phyloP scores from a whole-genome alignment of 1,140 invertebrate species.

The Neotoxoptera formosana region DNA sequence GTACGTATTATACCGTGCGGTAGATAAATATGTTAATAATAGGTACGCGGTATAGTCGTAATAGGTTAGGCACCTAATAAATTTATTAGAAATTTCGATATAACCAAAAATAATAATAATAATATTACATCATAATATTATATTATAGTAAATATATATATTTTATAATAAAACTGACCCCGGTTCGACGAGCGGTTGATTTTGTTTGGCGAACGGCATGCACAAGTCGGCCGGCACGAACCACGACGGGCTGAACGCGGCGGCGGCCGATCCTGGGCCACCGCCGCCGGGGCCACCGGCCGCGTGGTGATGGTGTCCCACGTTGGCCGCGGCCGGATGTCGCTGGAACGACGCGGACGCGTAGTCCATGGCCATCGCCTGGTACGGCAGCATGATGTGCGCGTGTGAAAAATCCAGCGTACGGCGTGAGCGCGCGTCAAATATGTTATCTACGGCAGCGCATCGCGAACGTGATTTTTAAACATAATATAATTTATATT shows the following conservation, averaged over 20 bases:
- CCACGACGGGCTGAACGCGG: slow-evolving; percentile 86
- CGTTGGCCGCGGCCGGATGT: slow-evolving; percentile 68
- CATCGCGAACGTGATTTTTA: slow-evolving; percentile 10
- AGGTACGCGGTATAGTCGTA: background rate
- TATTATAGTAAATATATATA: no score
- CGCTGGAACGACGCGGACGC: slow-evolving; percentile 75
- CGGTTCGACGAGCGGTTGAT: slow-evolving; percentile 83
- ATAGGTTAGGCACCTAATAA: background rate
- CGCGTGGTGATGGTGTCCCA: slow-evolving; percentile 52
- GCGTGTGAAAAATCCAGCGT: slow-evolving; percentile 42
- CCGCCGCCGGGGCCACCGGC: slow-evolving; percentile 64
- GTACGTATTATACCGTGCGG: no score
- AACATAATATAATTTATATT: no score
- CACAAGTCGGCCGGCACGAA: slow-evolving; percentile 90
- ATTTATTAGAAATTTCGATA: background rate
- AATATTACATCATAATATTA: slow-evolving; percentile 57
- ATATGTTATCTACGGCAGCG: background rate
- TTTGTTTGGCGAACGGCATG: slow-evolving; percentile 79
- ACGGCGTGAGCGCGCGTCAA: background rate
- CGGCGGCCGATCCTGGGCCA: slow-evolving; percentile 64
- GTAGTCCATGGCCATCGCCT: slow-evolving; percentile 88
- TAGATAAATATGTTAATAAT: no score
- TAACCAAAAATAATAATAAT: background rate
- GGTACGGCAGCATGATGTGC: slow-evolving; percentile 80
- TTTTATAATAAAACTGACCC: slow-evolving; percentile 83